Evolutionary conservation across 1,140 invertebrate species (phyloP).

Genomic region (Hycleus phaleratus): DNA sequence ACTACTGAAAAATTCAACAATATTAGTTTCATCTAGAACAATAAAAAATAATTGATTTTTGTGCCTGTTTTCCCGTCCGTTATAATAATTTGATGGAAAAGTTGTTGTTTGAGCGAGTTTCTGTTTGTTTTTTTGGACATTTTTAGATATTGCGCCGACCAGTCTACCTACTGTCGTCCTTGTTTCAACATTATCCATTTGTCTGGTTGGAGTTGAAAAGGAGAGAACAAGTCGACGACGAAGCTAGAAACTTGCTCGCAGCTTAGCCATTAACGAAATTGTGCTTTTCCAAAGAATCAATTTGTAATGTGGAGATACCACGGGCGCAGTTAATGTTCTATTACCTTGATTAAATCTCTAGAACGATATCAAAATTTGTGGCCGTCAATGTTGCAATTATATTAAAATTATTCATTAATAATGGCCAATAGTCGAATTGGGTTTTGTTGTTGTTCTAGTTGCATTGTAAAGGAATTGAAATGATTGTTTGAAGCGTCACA

Average conservation of each 20-base stretch:
- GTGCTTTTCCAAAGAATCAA: conserved; percentile 29
- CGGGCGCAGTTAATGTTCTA: conserved; percentile 21
- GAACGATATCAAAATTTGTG: too few relatives aligned
- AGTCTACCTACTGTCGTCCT: neutral
- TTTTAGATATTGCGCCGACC: too few relatives aligned
- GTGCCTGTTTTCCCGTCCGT: too few relatives aligned
- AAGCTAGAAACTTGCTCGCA: conserved; percentile 16
- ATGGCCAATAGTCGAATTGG: neutral
- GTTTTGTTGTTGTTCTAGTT: neutral
- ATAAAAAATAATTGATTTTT: too few relatives aligned
- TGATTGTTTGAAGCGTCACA: too few relatives aligned
- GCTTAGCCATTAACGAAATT: conserved; percentile 26
- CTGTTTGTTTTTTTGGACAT: too few relatives aligned
- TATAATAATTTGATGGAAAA: conserved; percentile 12
- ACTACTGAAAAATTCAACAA: too few relatives aligned
- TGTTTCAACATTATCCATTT: neutral
- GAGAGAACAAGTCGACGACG: too few relatives aligned
- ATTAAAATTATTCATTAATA: too few relatives aligned
- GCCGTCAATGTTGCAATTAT: too few relatives aligned
- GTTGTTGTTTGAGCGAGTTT: neutral
- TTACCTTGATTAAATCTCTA: conserved; percentile 26
- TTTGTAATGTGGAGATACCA: conserved; percentile 25
- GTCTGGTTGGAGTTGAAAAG: neutral
- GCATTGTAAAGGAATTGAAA: too few relatives aligned
- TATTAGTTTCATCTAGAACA: too few relatives aligned